Evolutionary conservation across 2,797 vertebrate genomes (phyloP).

Genomic region (Phoxinus dragarum): DNA sequence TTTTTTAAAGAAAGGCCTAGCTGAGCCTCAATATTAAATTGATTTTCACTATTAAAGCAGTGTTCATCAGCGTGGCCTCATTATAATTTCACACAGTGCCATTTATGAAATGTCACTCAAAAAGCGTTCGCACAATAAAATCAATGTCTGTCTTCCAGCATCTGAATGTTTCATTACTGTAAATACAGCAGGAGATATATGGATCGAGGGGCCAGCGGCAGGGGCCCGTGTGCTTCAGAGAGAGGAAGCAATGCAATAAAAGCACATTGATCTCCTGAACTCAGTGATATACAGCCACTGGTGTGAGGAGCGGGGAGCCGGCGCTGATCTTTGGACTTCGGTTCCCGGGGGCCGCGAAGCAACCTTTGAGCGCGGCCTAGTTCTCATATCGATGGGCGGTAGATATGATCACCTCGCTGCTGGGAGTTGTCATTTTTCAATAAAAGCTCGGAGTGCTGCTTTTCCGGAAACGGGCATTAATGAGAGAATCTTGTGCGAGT

Average conservation of each 20-base stretch:
- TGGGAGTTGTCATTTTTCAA: constrained; percentile 73
- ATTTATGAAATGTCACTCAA: constrained; percentile 82
- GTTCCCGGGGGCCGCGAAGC: constrained; percentile 67
- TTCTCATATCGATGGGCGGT: constrained; percentile 72
- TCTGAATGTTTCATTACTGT: constrained; percentile 82
- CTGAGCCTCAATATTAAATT: constrained; percentile 75
- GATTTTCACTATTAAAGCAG: constrained; percentile 73
- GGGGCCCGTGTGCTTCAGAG: constrained; percentile 72
- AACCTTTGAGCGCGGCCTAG: constrained; percentile 71
- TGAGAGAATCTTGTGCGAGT: constrained; percentile 56
- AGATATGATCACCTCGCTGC: constrained; percentile 69
- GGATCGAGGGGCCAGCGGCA: constrained; percentile 72
- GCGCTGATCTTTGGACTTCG: constrained; percentile 66
- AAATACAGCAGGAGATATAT: constrained; percentile 77
- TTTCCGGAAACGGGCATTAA: constrained; percentile 39
- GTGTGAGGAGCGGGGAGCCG: constrained; percentile 63
- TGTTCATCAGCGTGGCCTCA: constrained; percentile 75
- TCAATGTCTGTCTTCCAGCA: constrained; percentile 76
- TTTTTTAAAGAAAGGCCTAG: constrained; percentile 64
- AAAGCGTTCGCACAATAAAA: constrained; percentile 76
- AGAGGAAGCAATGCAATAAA: constrained; percentile 69
- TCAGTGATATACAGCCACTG: constrained; percentile 67
- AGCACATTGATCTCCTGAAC: constrained; percentile 77
- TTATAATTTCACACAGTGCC: constrained; percentile 77
- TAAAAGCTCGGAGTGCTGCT: constrained; percentile 55